These are phyloP conservation scores for Hirtodrosophila trivittata DNA, from an alignment of 2,888 invertebrate species.

Conservation along the genomic window DNA sequence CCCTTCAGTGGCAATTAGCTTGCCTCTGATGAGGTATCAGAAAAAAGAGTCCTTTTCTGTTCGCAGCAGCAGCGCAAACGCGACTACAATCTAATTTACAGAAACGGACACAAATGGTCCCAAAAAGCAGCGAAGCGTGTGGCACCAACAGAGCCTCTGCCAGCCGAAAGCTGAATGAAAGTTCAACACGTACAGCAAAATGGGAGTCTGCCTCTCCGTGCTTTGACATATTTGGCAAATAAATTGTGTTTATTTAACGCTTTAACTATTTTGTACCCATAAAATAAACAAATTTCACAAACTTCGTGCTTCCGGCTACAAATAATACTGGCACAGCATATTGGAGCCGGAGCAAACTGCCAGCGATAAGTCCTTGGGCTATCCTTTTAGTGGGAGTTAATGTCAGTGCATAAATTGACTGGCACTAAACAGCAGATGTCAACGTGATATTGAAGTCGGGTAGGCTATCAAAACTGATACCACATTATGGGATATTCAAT, in stretches of 20 bases:
- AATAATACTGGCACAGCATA: too few species aligned
- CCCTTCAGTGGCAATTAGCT: conserved; percentile 34
- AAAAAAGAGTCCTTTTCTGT: conserved; percentile 5
- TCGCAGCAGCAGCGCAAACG: conserved; percentile 24
- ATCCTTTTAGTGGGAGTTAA: neutral
- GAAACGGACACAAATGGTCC: conserved; percentile 22
- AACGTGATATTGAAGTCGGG: too few species aligned
- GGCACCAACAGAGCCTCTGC: conserved; percentile 5
- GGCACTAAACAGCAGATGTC: too few species aligned
- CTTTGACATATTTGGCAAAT: conserved; percentile 38
- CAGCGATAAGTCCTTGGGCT: neutral
- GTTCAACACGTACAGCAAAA: conserved; percentile 2
- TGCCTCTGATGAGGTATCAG: conserved; percentile 15
- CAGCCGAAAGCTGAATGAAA: conserved; percentile 5
- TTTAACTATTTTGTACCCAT: conserved; percentile 49
- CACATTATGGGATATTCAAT: too few species aligned
- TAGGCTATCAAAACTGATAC: too few species aligned
- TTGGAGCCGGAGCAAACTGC: too few species aligned
- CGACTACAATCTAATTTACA: conserved; percentile 37
- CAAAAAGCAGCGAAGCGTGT: conserved; percentile 24
- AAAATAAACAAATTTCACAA: conserved; percentile 47
- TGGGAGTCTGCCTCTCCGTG: neutral
- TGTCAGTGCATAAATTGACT: neutral
- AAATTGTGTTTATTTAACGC: conserved; percentile 55
- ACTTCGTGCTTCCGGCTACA: conserved; percentile 10